Evolutionary conservation across 2,888 invertebrate species (phyloP), one percentile per base, ranked within the genome.

Genomic region (Dorcus parallelipipedus): DNA sequence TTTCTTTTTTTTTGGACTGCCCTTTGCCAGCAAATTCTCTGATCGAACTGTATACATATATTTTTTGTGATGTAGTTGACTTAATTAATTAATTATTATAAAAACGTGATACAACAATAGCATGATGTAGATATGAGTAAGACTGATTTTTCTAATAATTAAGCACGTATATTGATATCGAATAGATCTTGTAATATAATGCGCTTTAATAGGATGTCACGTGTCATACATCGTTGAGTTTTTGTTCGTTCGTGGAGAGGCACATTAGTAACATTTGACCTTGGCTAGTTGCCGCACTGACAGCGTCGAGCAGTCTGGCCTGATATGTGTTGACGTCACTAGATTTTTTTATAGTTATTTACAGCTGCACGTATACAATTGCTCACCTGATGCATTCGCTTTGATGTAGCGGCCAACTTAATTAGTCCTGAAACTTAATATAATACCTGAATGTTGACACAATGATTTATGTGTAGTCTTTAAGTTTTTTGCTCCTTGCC

Each of bases 271-370:
- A 59, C 64, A 65, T 65, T 69, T 66, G 65, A 66, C 69, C 69
- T 69, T 69, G 69, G 67, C 64, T 60, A 48, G 49, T 65, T 61
- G 66, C 61, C 64, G 52, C 59, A 62, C 59, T 58, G 60, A 56
- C 50, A 67, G 67, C 67, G 67, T 67, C 67, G 61, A 63, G 67
- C 67, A 67, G 67, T 67, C 67, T 67, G 64, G 64, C 59, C 45
- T 54, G 63, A 63, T 62, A 54, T 58, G 50, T 55, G 47, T 54
- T 60, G 60, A 63, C 63, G 63, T 63, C 63, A 63, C 40, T 53
- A 38, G 38, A 38, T 51, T 40, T 51, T 39, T 20, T 52, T 41
- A 52, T 48, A 56, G 53, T 56, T 59, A 56, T 59, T 59, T 56
- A 58, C 56, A 63, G 60, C 58, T 49, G 58, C 52, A 54, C 58